Base-by-base conservation (phyloP, 2,888 invertebrate species). In the Machimus atricapillus region DNA sequence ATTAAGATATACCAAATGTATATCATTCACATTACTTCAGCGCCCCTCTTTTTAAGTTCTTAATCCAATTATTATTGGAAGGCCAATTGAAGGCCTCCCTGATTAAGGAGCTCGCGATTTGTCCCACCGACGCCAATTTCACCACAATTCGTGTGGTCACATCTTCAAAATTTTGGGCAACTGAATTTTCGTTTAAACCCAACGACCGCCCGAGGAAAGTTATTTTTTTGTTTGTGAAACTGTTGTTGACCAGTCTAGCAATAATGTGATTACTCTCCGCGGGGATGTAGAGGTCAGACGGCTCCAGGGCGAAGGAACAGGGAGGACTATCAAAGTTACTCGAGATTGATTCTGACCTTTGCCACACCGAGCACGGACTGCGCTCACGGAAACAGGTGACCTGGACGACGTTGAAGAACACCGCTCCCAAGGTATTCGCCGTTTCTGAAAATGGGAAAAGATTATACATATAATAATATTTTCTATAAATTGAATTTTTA, bases 331-430 rank as follows among this genome's bases (percentile, higher is more conserved):
- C 43, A 27, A 43, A 23, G 16, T 90, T 90, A 43, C 89, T 87
- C 56, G 87, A 87, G 43, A 34, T 56, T 56, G 40, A 85, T 43
- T 91, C 91, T 91, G 93, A 95, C 95, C 94, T 94, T 91, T 95
- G 95, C 93, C 94, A 94, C 76, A 94, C 92, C 0, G 95, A 94
- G 90, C 95, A 95, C 3, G 95, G 95, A 87, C 94, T 94, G 87
- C 94, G 92, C 90, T 95, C 94, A 90, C 94, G 94, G 92, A 96
- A 96, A 90, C 96, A 96, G 87, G 95, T 95, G 34, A 96, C 94
- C 90, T 95, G 95, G 14, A 96, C 94, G 56, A 96, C 94, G 90
- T 96, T 96, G 93, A 96, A 96, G 92, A 95, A 96, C 43, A 96
- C 94, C 27, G 95, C 95, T n/a, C 96, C 96, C 87, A 96, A 93